phyloP scores from a whole-genome alignment of 2,113 vertebrate genomes.

The Thymallus thymallus region DNA sequence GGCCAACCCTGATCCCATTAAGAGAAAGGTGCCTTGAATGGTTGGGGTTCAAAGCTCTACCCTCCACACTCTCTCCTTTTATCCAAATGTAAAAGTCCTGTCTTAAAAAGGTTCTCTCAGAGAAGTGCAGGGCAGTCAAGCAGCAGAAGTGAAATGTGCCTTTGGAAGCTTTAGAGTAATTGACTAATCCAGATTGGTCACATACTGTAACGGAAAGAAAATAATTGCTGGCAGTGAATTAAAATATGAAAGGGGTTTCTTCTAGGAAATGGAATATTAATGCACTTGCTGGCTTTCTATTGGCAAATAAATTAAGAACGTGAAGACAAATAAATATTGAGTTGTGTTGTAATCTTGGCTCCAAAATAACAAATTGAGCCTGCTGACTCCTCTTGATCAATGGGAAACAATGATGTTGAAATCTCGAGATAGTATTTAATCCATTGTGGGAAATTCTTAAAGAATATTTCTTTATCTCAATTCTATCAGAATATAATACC shows the following conservation, averaged over 20 bases:
- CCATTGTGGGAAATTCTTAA: no score
- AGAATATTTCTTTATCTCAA: no score
- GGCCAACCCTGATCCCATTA: not conserved
- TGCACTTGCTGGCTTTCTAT: not conserved
- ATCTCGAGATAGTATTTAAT: no score
- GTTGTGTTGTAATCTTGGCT: no score
- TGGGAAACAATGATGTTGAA: not conserved
- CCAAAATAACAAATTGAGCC: no score
- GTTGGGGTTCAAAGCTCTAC: not conserved
- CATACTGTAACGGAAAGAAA: slow-evolving; percentile 1
- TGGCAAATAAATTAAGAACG: slow-evolving; percentile 1
- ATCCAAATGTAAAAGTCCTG: not conserved
- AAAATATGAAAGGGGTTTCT: slow-evolving; percentile 5
- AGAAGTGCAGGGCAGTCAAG: slow-evolving; percentile 5
- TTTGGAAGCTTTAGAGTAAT: slow-evolving; percentile 5
- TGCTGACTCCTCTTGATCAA: no score
- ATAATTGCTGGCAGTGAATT: not conserved
- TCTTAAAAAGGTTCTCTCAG: slow-evolving; percentile 4
- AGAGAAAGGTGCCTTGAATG: not conserved
- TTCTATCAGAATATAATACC: no score
- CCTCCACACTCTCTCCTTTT: not conserved
- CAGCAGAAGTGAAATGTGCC: not conserved
- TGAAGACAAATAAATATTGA: not conserved
- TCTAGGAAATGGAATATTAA: slow-evolving; percentile 1
- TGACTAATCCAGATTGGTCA: slow-evolving; percentile 1